Percentiles rank a stretch among this genome's conserved stretches.
These are phyloP conservation scores for Acyrthosiphon pisum DNA, from an alignment of 1,140 invertebrate species.

Conservation along the genomic window DNA sequence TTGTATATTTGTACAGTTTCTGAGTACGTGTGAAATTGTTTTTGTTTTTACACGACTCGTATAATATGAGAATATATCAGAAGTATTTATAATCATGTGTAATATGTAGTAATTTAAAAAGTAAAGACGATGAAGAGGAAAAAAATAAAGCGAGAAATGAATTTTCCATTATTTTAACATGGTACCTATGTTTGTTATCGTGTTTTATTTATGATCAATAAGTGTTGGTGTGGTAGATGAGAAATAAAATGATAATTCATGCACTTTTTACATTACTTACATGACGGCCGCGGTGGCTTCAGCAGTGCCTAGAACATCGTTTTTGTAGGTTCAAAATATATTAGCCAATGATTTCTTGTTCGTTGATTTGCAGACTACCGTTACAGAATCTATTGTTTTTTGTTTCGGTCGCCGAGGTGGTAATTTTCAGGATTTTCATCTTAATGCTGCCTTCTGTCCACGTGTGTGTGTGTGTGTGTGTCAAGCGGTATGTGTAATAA, in stretches of 20 bases:
- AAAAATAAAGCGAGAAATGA: neutral
- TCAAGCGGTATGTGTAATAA: neutral
- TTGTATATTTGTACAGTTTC: neutral
- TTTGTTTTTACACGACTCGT: neutral
- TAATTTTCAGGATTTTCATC: neutral
- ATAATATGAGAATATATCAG: neutral
- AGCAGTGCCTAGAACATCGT: neutral
- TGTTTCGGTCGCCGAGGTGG: neutral
- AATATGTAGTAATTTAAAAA: neutral
- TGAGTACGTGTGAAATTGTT: neutral
- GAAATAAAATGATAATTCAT: neutral
- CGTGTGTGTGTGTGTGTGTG: neutral
- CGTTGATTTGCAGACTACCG: neutral
- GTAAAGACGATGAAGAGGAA: neutral
- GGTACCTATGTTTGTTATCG: neutral
- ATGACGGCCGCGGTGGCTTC: neutral
- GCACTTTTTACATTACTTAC: neutral
- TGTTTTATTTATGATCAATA: slow-evolving; percentile 41
- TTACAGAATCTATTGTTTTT: neutral
- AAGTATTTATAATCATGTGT: neutral
- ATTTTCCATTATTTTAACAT: neutral
- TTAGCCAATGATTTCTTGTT: neutral
- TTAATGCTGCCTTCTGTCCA: neutral
- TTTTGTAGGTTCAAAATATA: neutral
- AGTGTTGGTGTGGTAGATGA: neutral